phyloP scores from a whole-genome alignment of 2,888 invertebrate genomes.

The Drosophila dives region DNA sequence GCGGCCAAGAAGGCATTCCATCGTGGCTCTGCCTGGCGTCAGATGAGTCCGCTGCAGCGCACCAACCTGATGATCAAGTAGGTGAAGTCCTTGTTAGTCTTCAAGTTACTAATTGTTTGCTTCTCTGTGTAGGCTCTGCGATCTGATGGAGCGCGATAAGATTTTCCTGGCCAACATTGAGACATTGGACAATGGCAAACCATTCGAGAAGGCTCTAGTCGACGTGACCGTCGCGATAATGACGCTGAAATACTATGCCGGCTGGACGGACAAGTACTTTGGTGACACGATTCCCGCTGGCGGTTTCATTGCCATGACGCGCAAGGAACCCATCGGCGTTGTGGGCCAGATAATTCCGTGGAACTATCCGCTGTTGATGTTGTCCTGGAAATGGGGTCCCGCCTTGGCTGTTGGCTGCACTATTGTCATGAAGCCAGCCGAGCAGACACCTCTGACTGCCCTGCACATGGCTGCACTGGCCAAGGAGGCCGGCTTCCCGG shows the following conservation, averaged over 20 bases:
- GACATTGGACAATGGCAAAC: constrained; percentile 92
- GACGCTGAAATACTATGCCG: constrained; percentile 90
- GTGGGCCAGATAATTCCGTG: constrained; percentile 93
- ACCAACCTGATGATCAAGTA: constrained; percentile 89
- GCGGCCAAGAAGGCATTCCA: constrained; percentile 92
- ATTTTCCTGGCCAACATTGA: constrained; percentile 91
- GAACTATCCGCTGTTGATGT: constrained; percentile 93
- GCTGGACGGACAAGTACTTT: constrained; percentile 94
- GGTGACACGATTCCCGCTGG: constrained; percentile 93
- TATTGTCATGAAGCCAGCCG: constrained; percentile 92
- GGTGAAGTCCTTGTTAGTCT: constrained; percentile 57
- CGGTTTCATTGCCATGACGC: constrained; percentile 88
- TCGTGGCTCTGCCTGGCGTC: constrained; percentile 91
- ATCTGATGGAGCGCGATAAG: constrained; percentile 91
- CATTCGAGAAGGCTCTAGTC: constrained; percentile 86
- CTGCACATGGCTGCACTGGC: constrained; percentile 89
- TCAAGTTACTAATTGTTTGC: too few species aligned
- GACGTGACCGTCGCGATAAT: constrained; percentile 86
- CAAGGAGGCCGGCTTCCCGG: constrained; percentile 92
- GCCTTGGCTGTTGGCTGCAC: constrained; percentile 89
- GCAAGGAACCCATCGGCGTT: constrained; percentile 91
- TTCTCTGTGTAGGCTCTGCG: constrained; percentile 80
- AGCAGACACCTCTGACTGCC: constrained; percentile 93
- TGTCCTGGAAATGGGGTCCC: constrained; percentile 92
- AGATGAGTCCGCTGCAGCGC: constrained; percentile 92